Conservation (phyloP, 2,797 vertebrate species). For the Merluccius polli region DNA sequence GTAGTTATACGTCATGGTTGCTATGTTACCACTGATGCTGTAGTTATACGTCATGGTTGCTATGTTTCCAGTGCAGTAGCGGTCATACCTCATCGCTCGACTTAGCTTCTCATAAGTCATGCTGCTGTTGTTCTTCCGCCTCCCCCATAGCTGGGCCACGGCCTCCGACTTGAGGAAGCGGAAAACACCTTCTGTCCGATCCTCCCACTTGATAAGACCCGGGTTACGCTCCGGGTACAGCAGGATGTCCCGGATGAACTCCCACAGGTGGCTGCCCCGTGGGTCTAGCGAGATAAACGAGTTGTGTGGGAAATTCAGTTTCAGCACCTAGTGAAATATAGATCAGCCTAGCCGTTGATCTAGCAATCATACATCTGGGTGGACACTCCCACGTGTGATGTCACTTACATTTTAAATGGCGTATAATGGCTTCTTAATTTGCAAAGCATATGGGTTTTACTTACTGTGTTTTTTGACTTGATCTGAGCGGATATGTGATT, state of each 20-base stretch:
- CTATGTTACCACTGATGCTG: not conserved
- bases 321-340: too few species aligned
- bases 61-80: not conserved
- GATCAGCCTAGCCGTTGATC: too few species aligned
- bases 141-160: constrained; percentile 97
- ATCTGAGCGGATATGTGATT: constrained; percentile 72
- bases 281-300: constrained; percentile 70
- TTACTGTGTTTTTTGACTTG: constrained; percentile 93
- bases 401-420: too few species aligned
- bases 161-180: constrained; percentile 97
- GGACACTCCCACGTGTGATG: too few species aligned
- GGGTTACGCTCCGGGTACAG: constrained; percentile 93
- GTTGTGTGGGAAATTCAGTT: not conserved
- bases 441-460: constrained; percentile 47
- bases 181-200: constrained; percentile 90
- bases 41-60: not conserved
- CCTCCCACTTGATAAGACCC: constrained; percentile 97
- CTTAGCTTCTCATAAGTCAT: constrained; percentile 99
- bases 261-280: constrained; percentile 94
- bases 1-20: not conserved
- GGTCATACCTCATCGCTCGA: constrained; percentile 90
- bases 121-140: constrained; percentile 98
- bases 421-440: not conserved
- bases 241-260: constrained; percentile 96
- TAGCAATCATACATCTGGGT: too few species aligned